Conservation (phyloP, 1,140 invertebrate species). For the Arion vulgaris region DNA sequence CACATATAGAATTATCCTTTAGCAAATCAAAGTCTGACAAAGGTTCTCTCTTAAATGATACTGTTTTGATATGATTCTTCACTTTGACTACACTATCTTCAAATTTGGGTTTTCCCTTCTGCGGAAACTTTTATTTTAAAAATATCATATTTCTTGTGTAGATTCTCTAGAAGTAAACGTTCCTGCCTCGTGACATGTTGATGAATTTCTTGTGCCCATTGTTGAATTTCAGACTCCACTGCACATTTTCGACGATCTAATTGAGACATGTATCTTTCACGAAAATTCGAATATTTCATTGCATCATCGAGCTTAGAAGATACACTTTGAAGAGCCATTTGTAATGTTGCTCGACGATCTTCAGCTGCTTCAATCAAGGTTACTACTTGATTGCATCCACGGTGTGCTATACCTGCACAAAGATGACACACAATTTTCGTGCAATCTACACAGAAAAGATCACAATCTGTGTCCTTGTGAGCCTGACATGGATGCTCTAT, state of each 20-base stretch:
- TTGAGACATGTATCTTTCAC: background rate
- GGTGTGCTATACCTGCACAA: constrained; percentile 43
- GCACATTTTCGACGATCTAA: background rate
- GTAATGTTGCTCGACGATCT: constrained; percentile 16
- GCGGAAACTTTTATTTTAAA: too few relatives aligned
- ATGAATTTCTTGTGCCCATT: background rate
- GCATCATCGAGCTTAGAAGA: background rate
- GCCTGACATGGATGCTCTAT: constrained; percentile 7
- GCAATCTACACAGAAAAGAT: constrained; percentile 44
- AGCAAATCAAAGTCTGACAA: background rate
- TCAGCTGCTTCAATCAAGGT: constrained; percentile 34
- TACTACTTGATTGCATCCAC: constrained; percentile 39
- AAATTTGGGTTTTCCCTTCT: background rate
- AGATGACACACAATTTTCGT: constrained; percentile 39
- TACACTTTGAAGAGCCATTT: background rate
- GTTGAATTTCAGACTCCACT: constrained; percentile 4
- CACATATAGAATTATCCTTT: background rate
- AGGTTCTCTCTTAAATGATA: background rate
- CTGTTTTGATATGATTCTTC: background rate
- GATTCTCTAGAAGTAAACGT: constrained; percentile 15
- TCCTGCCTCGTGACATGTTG: constrained; percentile 8
- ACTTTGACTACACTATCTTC: background rate
- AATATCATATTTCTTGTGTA: background rate
- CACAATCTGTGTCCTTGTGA: constrained; percentile 39
- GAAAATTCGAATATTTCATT: background rate